Base-by-base conservation (phyloP, 2,113 vertebrate genomes). In the Sinosuthora webbiana region DNA sequence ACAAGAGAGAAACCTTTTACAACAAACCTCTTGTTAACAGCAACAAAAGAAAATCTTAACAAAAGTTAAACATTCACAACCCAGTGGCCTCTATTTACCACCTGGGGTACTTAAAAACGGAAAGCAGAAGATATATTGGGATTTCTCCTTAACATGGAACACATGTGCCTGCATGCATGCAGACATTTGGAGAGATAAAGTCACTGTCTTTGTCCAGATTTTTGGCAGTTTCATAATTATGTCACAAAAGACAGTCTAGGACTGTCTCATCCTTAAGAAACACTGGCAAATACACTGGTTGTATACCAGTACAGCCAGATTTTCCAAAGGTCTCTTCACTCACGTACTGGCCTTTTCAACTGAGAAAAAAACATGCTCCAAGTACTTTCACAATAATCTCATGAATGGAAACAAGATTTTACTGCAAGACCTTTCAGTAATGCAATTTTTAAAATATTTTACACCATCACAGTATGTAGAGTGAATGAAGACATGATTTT, bases 1-100 rank as follows among this genome's bases (percentile, higher is more conserved):
- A 87, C 81, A 96, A 96, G 22, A 96, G 15, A 97, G 30, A 97
- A 92, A 95, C 4, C 33, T 86, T 95, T 79, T 41, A 88, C 10
- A 97, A 94, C 60, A 76, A 78, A 83, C 5, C 2, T 24, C 4
- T 15, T 50, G 15, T 6, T 63, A 45, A 50, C 0, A 79, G 8
- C 27, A 74, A 14, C 11, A 77, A 60, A 49, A 71, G 23, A 59
- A 63, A 74, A 23, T 10, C 11, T 30, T 68, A 55, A 59, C 13
- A 44, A 6, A 67, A 60, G 15, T 52, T 50, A 30, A 49, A 65
- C 9, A 68, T 67, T 80, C 27, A 60, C n/a, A 94, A 47, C 15
- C 13, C 42, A 59, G 17, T 13, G 25, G 19, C 44, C 64, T 81
- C 60, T 70, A 15, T 50, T 70, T 87, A 80, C 15, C 9, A 69